phyloP scores from a whole-genome alignment of 2,113 vertebrate species.

The Lagenorhynchus albirostris region DNA sequence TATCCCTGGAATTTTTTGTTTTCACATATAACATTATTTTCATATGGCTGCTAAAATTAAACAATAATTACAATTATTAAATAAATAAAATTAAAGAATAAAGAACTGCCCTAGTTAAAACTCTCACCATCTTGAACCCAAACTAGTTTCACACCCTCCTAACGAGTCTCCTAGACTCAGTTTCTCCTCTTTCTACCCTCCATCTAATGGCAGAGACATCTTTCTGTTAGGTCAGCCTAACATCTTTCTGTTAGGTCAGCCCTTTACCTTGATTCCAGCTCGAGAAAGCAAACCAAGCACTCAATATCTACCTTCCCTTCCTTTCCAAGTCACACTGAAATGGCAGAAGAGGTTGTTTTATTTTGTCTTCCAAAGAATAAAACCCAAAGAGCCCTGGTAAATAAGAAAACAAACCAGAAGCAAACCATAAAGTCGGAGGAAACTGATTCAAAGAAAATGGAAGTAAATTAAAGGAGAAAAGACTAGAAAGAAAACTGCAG shows the following conservation, averaged over 20 bases:
- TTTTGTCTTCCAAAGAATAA: not conserved
- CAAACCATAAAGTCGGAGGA: not conserved
- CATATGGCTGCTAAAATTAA: not conserved
- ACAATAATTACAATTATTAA: not conserved
- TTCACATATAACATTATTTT: not conserved
- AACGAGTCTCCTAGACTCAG: not conserved
- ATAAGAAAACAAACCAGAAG: not conserved
- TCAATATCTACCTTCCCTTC: not conserved
- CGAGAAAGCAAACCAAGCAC: not conserved
- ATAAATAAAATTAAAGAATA: not conserved
- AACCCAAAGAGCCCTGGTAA: not conserved
- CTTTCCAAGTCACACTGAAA: not conserved
- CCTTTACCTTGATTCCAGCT: not conserved
- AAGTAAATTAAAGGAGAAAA: slow-evolving; percentile 22
- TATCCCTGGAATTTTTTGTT: not conserved
- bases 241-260: not conserved
- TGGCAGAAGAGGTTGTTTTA: not conserved
- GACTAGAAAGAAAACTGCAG: not conserved
- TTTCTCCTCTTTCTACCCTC: not conserved
- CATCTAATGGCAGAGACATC: not conserved
- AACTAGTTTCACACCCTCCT: not conserved
- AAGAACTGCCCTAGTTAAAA: not conserved
- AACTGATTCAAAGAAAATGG: not conserved
- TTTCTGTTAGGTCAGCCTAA: not conserved
- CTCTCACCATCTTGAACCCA: not conserved